Base-by-base conservation (phyloP, 2,797 vertebrate genomes). In the Eulemur mongoz region DNA sequence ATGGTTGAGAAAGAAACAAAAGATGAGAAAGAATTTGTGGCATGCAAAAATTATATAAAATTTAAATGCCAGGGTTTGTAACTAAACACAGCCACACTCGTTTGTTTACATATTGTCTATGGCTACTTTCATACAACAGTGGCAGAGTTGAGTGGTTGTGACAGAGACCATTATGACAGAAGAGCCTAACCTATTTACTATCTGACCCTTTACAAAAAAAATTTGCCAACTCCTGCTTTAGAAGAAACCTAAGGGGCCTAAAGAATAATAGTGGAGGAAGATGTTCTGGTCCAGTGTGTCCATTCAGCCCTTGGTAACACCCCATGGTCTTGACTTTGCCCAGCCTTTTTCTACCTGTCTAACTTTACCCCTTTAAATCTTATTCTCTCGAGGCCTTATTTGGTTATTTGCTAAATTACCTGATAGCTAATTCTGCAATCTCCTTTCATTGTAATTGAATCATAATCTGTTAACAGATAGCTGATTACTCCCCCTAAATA, bases 391-490 rank as follows among this genome's bases (percentile, higher is more conserved):
- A 75, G 52, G 32, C 15, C 54, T 89, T 93, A 43, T 52, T 78
- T 96, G 73, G 2, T 76, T 59, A 88, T 69, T 96, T 91, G 22
- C 59, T 95, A 93, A 95, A 38, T 48, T 78, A 54, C 50, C 40
- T 93, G 32, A 59, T 45, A 89, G 65, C 13, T 81, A 89, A 93
- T 79, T 91, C 69, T 92, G 30, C 23, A 83, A 38, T 89, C n/a
- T 22, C 81, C 43, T 89, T 93, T 45, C 81, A 93, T 10, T 52
- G 4, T 93, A 18, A 67, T 45, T 65, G 5, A 88, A 78, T 91
- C 27, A 54, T 67, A 90, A 69, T 13, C 32, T n/a, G 40, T 94
- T 81, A 84, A 89, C 63, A 22, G 22, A 54, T 90, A 91, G 85
- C 45, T 93, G 79, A 78, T 48, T 83, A 90, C 27, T 45, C 15